Evolutionary conservation across 1,140 invertebrate species (phyloP).

Genomic region (Pseudomyrmex gracilis): DNA sequence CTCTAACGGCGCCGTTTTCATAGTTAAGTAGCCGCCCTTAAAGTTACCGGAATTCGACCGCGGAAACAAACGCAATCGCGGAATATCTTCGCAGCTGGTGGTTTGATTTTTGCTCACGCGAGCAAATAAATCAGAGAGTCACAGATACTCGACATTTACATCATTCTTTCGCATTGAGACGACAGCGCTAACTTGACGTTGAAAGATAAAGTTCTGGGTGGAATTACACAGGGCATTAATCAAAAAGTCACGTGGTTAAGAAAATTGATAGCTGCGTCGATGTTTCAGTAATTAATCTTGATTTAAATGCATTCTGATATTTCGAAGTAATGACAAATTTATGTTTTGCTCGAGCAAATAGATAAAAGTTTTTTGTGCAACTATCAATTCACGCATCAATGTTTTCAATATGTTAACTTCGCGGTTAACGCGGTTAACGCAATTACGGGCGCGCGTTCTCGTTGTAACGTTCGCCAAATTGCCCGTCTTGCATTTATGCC

Average conservation of each 20-base stretch:
- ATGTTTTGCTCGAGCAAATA: background rate
- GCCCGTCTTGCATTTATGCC: slow-evolving; percentile 48
- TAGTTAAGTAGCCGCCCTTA: slow-evolving; percentile 55
- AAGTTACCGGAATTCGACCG: slow-evolving; percentile 20
- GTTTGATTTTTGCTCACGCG: background rate
- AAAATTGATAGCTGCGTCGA: background rate
- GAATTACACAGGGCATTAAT: background rate
- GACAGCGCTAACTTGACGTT: slow-evolving; percentile 18
- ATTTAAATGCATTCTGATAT: no score
- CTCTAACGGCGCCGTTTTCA: slow-evolving; percentile 57
- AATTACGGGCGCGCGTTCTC: slow-evolving; percentile 31
- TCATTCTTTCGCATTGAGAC: slow-evolving; percentile 1
- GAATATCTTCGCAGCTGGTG: slow-evolving; percentile 20
- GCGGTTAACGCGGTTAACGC: background rate
- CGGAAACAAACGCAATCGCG: slow-evolving; percentile 51
- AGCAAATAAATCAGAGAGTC: slow-evolving; percentile 18
- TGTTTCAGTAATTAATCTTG: no score
- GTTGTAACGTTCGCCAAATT: slow-evolving; percentile 51
- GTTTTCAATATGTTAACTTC: background rate
- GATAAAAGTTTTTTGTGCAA: background rate
- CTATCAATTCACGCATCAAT: slow-evolving; percentile 6
- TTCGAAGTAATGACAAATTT: no score
- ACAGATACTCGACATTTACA: slow-evolving; percentile 44
- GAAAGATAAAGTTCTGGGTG: background rate
- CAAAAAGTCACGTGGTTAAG: background rate